These are phyloP conservation scores for Ictalurus furcatus DNA, from an alignment of 2,113 vertebrate species.

Conservation along the genomic window DNA sequence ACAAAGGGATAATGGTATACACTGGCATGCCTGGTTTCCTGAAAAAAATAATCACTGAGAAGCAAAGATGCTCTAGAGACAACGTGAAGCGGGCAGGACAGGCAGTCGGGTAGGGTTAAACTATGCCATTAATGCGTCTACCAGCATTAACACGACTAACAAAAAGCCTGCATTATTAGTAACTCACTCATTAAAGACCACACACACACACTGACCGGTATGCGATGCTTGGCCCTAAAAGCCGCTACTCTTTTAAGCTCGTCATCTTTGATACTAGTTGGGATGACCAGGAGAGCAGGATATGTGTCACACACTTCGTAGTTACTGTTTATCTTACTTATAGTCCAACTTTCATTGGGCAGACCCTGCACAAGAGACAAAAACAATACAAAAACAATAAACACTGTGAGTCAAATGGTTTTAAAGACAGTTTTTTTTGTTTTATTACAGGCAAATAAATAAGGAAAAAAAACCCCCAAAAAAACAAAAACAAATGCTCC, in stretches of 20 bases:
- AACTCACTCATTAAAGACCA: not conserved
- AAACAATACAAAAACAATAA: not conserved
- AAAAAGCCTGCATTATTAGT: not conserved
- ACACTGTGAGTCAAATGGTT: not conserved
- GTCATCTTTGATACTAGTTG: constrained; percentile 88
- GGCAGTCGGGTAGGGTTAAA: not conserved
- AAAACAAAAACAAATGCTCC: not conserved
- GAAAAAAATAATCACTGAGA: not conserved
- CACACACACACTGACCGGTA: constrained; percentile 81
- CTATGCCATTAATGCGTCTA: not conserved
- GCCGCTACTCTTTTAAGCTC: constrained; percentile 85
- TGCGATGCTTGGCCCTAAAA: constrained; percentile 90
- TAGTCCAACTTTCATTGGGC: constrained; percentile 96
- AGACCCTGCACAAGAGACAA: constrained; percentile 77
- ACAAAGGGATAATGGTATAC: not conserved
- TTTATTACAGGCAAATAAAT: not conserved
- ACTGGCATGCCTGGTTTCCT: no score
- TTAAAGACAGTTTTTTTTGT: not conserved
- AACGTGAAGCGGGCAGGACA: not conserved
- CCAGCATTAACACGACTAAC: not conserved
- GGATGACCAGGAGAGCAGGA: constrained; percentile 87
- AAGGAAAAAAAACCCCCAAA: not conserved
- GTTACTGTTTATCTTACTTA: constrained; percentile 88
- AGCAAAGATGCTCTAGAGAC: not conserved
- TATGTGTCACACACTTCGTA: constrained; percentile 96